Base-by-base conservation (phyloP, 2,113 vertebrate species). In the Trichechus manatus region DNA sequence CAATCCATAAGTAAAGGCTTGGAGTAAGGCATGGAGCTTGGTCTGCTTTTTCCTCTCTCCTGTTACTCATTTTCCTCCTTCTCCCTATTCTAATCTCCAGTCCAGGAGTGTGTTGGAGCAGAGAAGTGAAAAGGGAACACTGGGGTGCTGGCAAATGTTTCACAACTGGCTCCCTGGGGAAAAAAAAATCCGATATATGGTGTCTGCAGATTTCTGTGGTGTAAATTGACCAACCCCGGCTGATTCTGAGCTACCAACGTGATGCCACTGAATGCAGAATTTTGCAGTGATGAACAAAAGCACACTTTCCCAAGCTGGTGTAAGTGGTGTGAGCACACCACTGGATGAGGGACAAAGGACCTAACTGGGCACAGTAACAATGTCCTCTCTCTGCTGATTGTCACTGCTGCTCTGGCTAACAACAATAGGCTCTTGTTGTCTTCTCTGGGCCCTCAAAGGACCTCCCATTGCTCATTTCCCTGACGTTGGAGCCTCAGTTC, bases 1-100 rank as follows among this genome's bases (percentile, higher is more conserved):
- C 33, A n/a, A 36, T n/a, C 29, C n/a, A 72, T 36, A 68, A 68
- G 11, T 68, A 5, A 33, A 68, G 29, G 27, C 13, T 3, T 0
- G 19, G 42, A 27, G 72, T 3, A 1, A 63, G n/a, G 0, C 10
- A 1, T 7, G 17, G n/a, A 19, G 14, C 15, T 2, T 1, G 27
- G 8, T 15, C 53, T 64, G 27, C 2, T 27, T 53, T 3, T 3
- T 27, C 17, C 56, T 44, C 23, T 59, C 3, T 15, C 78, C 1
- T 15, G 39, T 13, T 11, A 19, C 50, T 39, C 42, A 25, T 66
- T 8, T n/a, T 77, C 27, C 27, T 87, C 61, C 59, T 25, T 59
- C 19, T 36, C 6, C 27, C 44, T 5, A 2, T 15, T 44, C 23
- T 13, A 33, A 27, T 63, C 14, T 61, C 79, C 9, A 47, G 29